Percentiles rank a stretch among this genome's conserved stretches.
Evolutionary conservation across 2,113 vertebrate genomes (phyloP).

Genomic region (Hypocryptadius cinnamomeus): DNA sequence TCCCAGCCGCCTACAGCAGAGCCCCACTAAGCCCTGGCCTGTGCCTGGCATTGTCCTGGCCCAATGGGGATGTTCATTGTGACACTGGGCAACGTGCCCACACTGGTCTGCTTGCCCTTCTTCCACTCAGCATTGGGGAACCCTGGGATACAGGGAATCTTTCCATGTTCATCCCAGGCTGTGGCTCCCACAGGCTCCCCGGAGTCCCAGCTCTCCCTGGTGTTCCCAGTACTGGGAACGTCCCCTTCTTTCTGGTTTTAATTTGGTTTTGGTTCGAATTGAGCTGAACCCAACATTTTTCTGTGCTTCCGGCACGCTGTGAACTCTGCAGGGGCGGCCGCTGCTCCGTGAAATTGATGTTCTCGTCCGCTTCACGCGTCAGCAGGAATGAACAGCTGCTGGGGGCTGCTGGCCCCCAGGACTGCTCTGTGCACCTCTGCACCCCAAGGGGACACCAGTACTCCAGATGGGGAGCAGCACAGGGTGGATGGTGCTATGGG

Average conservation of each 20-base stretch:
- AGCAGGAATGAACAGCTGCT: constrained; percentile 47
- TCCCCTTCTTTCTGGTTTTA: background rate
- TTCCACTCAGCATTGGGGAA: background rate
- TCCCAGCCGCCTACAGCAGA: rapidly evolving
- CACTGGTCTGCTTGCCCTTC: background rate
- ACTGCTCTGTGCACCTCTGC: background rate
- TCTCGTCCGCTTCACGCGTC: background rate
- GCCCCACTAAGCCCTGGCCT: background rate
- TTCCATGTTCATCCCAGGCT: background rate
- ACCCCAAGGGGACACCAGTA: background rate
- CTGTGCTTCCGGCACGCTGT: background rate
- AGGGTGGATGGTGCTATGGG: rapidly evolving
- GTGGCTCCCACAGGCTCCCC: background rate
- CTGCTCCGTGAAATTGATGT: constrained; percentile 62
- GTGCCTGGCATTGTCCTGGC: rapidly evolving
- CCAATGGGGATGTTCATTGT: background rate
- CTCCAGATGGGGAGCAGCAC: background rate
- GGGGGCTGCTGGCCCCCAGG: background rate
- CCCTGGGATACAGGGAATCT: background rate
- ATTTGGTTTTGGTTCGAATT: constrained; percentile 43
- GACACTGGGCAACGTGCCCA: rapidly evolving
- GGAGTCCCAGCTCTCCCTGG: background rate
- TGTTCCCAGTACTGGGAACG: background rate
- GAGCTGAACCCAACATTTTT: constrained; percentile 35
- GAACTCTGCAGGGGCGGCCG: constrained; percentile 11